Conservation (phyloP, 2,113 vertebrate genomes). For the Scytalopus superciliaris region DNA sequence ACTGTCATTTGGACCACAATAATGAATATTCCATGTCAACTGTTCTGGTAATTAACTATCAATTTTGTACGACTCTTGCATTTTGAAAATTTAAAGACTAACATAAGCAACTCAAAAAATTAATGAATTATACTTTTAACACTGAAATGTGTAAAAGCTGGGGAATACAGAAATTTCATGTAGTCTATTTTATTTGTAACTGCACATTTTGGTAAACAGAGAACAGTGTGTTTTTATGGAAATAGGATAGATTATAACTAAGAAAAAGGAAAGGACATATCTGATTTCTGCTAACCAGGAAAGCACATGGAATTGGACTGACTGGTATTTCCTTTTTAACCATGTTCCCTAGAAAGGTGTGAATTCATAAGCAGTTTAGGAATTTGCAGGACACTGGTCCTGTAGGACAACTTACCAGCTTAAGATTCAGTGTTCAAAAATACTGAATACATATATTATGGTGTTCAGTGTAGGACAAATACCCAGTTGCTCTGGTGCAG, state of each 20-base stretch:
- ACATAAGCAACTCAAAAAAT: neutral
- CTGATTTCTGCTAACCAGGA: neutral
- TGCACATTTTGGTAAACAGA: neutral
- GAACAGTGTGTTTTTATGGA: neutral
- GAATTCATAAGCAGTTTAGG: neutral
- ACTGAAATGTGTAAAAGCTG: neutral
- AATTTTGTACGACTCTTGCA: neutral
- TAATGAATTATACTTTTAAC: neutral
- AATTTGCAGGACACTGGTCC: neutral
- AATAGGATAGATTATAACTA: neutral
- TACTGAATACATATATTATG: neutral
- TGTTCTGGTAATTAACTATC: slow-evolving; percentile 78
- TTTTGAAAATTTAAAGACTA: neutral
- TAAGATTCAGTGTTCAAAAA: neutral
- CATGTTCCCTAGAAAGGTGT: neutral
- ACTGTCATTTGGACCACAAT: slow-evolving; percentile 92
- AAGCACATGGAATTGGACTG: neutral
- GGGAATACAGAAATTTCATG: neutral
- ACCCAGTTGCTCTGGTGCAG: neutral
- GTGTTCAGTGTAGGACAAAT: neutral
- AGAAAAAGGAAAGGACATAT: neutral
- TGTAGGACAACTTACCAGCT: neutral
- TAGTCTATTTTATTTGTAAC: neutral
- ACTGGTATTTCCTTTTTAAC: neutral
- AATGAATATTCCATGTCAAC: slow-evolving; percentile 94